These are phyloP conservation scores for Oryctes rhinoceros DNA, from an alignment of 1,140 invertebrate species.

Conservation along the genomic window DNA sequence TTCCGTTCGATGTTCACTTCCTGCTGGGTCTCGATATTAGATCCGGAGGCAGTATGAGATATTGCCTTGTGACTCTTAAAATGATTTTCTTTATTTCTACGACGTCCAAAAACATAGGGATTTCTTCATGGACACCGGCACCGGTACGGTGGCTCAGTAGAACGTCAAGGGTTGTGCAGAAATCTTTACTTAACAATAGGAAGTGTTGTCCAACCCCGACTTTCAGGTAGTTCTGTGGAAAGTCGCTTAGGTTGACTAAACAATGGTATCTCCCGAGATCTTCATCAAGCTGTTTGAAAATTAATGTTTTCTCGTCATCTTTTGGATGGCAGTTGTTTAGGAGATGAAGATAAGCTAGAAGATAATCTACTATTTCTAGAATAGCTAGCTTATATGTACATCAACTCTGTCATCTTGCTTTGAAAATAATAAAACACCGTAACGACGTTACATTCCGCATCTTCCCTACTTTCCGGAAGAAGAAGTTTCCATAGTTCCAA, in stretches of 20 bases:
- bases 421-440: neutral
- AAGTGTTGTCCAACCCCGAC: neutral
- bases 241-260: neutral
- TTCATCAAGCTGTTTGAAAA: neutral
- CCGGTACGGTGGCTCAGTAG: neutral
- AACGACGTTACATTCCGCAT: neutral
- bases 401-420: neutral
- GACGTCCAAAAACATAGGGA: conserved; percentile 1
- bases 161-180: neutral
- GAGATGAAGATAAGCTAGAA: neutral
- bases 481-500: neutral
- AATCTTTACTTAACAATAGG: neutral
- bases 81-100: neutral
- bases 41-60: no score
- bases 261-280: neutral
- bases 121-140: neutral
- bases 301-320: neutral
- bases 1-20: neutral
- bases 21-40: neutral
- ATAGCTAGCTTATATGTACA: neutral
- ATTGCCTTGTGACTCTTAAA: no score
- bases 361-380: neutral
- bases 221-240: neutral
- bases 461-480: neutral
- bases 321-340: neutral